Evolutionary conservation across 23 tunicate species (phyloP).

Genomic region (Ciona savignyi): DNA sequence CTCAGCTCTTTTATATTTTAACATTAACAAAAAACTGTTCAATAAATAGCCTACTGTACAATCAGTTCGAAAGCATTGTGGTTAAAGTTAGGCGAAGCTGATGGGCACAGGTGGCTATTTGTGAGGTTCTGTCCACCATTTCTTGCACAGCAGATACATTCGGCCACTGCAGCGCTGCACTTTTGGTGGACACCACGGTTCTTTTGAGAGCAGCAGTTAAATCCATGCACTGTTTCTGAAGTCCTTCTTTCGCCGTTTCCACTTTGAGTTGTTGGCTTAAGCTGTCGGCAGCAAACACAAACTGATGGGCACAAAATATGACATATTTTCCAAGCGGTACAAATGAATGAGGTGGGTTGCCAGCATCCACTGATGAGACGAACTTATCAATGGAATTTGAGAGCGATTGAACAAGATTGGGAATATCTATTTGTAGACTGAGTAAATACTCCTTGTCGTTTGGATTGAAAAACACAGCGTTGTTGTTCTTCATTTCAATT

Average conservation of each 20-base stretch:
- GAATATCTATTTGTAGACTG: conserved; percentile 44
- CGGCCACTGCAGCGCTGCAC: conserved; percentile 83
- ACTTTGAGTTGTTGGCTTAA: conserved; percentile 31
- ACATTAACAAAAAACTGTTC: too few relatives aligned
- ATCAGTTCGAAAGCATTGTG: background rate
- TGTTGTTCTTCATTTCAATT: background rate
- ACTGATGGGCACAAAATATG: conserved; percentile 72
- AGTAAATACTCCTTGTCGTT: conserved; percentile 15
- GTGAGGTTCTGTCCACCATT: conserved; percentile 59
- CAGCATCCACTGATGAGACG: conserved; percentile 27
- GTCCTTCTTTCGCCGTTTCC: conserved; percentile 10
- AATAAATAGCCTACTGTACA: too few relatives aligned
- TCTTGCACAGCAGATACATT: conserved; percentile 75
- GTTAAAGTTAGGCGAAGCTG: conserved; percentile 36
- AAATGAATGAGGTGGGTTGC: conserved; percentile 70
- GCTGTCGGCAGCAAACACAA: conserved; percentile 80
- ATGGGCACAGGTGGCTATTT: conserved; percentile 75
- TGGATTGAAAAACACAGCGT: background rate
- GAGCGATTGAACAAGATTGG: conserved; percentile 35
- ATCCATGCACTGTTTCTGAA: conserved; percentile 45
- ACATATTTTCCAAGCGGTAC: conserved; percentile 76
- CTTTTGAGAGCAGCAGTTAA: conserved; percentile 52
- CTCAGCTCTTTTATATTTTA: too few relatives aligned
- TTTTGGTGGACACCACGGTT: conserved; percentile 60
- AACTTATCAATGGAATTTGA: conserved; percentile 49